phyloP scores from a whole-genome alignment of 1,140 invertebrate species.

The Lucilia sericata region DNA sequence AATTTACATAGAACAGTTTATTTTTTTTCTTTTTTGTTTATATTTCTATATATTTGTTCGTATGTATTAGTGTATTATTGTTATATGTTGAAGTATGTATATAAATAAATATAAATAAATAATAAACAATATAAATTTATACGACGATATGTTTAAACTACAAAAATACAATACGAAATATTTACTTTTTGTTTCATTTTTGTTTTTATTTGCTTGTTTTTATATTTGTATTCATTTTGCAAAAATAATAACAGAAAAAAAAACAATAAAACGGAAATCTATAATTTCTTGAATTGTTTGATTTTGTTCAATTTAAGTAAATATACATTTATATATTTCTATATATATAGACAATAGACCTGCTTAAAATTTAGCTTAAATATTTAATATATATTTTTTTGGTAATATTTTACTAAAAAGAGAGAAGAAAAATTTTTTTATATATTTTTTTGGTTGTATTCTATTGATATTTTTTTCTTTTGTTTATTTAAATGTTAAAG shows the following conservation, averaged over 20 bases:
- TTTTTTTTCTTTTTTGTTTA: too few species aligned
- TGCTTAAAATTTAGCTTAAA: not conserved
- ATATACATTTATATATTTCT: not conserved
- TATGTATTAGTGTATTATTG: not conserved
- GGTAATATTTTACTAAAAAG: slow-evolving; percentile 1
- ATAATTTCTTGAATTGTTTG: not conserved
- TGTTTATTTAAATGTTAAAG: not conserved
- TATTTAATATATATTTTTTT: not conserved
- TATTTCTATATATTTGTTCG: not conserved
- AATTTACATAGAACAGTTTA: too few species aligned
- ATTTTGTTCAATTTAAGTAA: not conserved
- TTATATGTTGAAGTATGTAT: not conserved
- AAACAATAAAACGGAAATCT: not conserved
- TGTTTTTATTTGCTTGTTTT: not conserved
- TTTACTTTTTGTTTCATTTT: not conserved
- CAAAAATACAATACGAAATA: not conserved
- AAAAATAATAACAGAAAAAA: not conserved
- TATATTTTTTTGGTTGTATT: not conserved
- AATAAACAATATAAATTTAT: slow-evolving; percentile 10
- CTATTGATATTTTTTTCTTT: not conserved
- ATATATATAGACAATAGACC: not conserved
- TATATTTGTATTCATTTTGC: not conserved
- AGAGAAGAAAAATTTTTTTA: not conserved
- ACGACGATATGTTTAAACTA: not conserved
- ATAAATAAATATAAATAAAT: slow-evolving; percentile 2